Percentiles rank a stretch among this genome's conserved stretches.
Conservation (phyloP, 1,140 invertebrate species). For the Chlorops oryzae region DNA sequence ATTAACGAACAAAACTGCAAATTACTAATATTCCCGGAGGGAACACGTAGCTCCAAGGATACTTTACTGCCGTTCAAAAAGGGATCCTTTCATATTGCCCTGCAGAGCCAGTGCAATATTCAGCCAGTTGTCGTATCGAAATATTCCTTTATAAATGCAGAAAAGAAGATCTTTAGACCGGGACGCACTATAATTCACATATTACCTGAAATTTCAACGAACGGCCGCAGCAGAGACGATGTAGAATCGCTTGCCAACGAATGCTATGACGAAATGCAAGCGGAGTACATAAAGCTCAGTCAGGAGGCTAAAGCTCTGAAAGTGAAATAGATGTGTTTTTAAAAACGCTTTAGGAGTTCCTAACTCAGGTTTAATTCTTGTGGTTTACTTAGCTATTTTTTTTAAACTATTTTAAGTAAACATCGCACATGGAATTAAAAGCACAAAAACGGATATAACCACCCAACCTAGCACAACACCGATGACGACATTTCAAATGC, state of each 20-base stretch:
- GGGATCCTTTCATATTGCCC: slow-evolving; percentile 88
- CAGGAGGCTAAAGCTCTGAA: slow-evolving; percentile 47
- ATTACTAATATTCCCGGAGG: slow-evolving; percentile 70
- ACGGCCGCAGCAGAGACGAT: slow-evolving; percentile 58
- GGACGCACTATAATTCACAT: slow-evolving; percentile 65
- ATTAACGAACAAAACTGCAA: slow-evolving; percentile 60
- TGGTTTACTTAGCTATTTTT: too few relatives aligned
- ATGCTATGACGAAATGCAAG: slow-evolving; percentile 60
- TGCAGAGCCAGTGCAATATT: slow-evolving; percentile 74
- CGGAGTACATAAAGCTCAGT: slow-evolving; percentile 53
- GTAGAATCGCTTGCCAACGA: slow-evolving; percentile 61
- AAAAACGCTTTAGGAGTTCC: not conserved
- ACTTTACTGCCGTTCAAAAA: slow-evolving; percentile 79
- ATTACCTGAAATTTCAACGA: slow-evolving; percentile 62
- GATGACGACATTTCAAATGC: too few relatives aligned
- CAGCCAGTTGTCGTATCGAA: slow-evolving; percentile 85
- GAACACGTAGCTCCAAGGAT: slow-evolving; percentile 60
- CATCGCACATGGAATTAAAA: too few relatives aligned
- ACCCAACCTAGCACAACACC: too few relatives aligned
- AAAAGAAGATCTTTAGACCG: slow-evolving; percentile 65
- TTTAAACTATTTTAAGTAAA: too few relatives aligned
- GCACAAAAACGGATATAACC: too few relatives aligned
- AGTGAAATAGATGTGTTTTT: not conserved
- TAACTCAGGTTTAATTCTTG: not conserved
- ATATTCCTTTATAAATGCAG: slow-evolving; percentile 75